Conservation (phyloP, 2,113 vertebrate genomes). For the Opisthocomus hoazin region DNA sequence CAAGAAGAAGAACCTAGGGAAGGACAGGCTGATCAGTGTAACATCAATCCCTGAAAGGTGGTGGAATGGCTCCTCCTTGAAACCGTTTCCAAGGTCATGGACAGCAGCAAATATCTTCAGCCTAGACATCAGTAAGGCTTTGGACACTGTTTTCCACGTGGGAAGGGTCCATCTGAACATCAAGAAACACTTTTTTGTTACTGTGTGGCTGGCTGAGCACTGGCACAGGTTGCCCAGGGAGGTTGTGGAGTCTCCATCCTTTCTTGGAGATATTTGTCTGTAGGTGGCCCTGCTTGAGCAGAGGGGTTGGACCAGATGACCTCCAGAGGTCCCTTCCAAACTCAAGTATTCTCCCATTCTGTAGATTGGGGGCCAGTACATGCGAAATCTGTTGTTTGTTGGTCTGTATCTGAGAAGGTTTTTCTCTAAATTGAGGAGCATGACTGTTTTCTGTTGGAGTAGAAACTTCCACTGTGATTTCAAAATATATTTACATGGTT, state of each 20-base stretch:
- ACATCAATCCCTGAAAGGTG: not conserved
- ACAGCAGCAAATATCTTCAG: not conserved
- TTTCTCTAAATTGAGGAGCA: not conserved
- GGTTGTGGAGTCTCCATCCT: not conserved
- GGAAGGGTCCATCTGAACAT: not conserved
- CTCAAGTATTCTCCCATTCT: not conserved
- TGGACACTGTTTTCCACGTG: rapidly evolving
- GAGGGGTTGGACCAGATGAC: not conserved
- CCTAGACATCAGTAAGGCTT: not conserved
- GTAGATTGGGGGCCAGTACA: rapidly evolving
- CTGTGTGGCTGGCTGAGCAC: rapidly evolving
- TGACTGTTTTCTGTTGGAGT: not conserved
- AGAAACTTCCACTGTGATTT: not conserved
- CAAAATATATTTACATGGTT: not conserved
- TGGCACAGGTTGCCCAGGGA: not conserved
- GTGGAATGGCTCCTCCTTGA: not conserved
- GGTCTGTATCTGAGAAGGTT: not conserved
- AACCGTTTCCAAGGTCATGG: not conserved
- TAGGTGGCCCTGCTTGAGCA: not conserved
- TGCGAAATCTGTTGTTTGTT: not conserved
- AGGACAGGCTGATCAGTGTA: not conserved
- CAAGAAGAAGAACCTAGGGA: not conserved
- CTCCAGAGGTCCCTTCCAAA: not conserved
- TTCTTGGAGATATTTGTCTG: rapidly evolving
- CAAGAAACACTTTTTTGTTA: not conserved